These are phyloP conservation scores for Lerema accius DNA, from an alignment of 1,140 invertebrate genomes.

Conservation along the genomic window DNA sequence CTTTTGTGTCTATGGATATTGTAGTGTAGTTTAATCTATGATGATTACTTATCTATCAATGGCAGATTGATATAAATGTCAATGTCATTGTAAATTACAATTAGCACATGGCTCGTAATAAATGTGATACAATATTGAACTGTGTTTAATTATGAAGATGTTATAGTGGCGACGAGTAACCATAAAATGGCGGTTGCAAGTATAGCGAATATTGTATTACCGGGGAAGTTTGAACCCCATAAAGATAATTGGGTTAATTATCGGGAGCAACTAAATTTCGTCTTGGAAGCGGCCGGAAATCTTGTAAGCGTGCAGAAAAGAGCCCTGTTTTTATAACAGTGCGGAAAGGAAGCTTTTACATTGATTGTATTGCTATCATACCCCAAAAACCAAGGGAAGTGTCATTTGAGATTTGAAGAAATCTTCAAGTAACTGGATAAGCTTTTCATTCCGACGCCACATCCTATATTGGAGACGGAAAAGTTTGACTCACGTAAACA, in stretches of 20 bases:
- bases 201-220: constrained; percentile 35
- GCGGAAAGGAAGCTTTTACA: constrained; percentile 40
- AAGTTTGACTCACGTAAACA: constrained; percentile 42
- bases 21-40: too few relatives aligned
- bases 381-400: constrained; percentile 35
- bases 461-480: constrained; percentile 42
- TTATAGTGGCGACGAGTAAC: constrained; percentile 17
- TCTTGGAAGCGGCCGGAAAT: constrained; percentile 34
- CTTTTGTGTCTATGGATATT: too few relatives aligned
- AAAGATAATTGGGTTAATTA: constrained; percentile 43
- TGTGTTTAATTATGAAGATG: constrained; percentile 22
- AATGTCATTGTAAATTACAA: constrained; percentile 16
- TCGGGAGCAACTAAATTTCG: constrained; percentile 39
- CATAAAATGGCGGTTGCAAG: constrained; percentile 27
- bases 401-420: constrained; percentile 25
- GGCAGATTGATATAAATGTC: too few relatives aligned
- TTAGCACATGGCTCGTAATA: not conserved
- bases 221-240: constrained; percentile 38
- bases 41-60: too few relatives aligned
- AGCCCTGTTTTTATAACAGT: constrained; percentile 42
- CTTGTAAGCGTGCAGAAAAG: constrained; percentile 32
- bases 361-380: constrained; percentile 38
- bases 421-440: constrained; percentile 35
- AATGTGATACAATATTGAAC: not conserved
- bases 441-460: constrained; percentile 43